A percentile compares a stretch with the other conserved stretches of the same genome.
Evolutionary conservation across 2,888 invertebrate species (phyloP).

Genomic region (Teleogryllus oceanicus): DNA sequence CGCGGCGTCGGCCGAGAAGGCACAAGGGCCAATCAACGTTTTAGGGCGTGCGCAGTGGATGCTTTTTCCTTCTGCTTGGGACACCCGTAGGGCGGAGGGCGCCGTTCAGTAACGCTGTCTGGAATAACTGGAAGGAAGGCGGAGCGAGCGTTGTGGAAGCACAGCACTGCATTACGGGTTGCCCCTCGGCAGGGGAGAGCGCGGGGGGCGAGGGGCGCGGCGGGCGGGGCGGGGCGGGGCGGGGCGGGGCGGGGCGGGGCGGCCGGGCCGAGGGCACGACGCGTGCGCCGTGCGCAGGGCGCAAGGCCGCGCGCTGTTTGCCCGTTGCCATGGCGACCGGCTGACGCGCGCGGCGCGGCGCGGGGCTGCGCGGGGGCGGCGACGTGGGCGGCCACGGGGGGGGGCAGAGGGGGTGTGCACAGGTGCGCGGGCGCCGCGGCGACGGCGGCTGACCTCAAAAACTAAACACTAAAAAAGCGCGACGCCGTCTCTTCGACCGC

Average conservation of each 20-base stretch:
- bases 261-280: conserved; percentile 18
- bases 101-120: too few species aligned
- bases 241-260: neutral
- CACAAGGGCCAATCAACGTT: too few species aligned
- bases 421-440: neutral
- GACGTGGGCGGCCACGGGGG: neutral
- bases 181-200: too few species aligned
- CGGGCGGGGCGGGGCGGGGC: neutral
- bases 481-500: too few species aligned
- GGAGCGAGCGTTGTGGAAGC: too few species aligned
- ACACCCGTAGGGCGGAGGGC: too few species aligned
- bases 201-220: neutral
- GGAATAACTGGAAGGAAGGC: too few species aligned
- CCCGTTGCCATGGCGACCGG: neutral
- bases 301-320: neutral
- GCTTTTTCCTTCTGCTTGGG: too few species aligned
- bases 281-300: neutral
- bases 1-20: too few species aligned
- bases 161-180: too few species aligned
- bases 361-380: neutral
- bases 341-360: neutral
- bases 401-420: neutral
- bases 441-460: neutral
- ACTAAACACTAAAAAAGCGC: neutral
- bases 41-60: too few species aligned